Base-by-base conservation (phyloP, 2,113 vertebrate species). In the Rhea americana region DNA sequence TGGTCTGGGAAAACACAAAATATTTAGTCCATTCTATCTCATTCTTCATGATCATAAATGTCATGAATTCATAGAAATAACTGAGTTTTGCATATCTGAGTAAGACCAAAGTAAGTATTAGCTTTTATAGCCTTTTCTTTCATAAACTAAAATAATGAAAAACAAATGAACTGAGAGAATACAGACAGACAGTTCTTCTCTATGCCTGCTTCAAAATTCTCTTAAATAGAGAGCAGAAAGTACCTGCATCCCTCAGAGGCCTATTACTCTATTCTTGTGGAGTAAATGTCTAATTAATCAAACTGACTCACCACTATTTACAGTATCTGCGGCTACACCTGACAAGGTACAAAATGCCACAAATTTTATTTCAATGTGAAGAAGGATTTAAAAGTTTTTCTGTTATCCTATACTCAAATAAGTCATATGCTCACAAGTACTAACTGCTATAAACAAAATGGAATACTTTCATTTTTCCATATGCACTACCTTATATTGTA, bases 401-500 rank as follows among this genome's bases (percentile, higher is more conserved):
- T 59, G 53, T 76, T 83, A 32, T 7, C 28, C 39, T 66, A 11
- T 63, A 74, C 65, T 51, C 19, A 26, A 51, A 89, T 70, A 67
- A 8, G 12, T 5, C 2, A 3, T 9, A 32, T 19, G 26, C 32
- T 71, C 22, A 62, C 55, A 45, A 71, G 19, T 15, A 56, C 2
- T 25, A 11, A 37, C 21, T 24, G 45, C 19, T 28, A 9, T 13
- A 15, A 74, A 41, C 4, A 41, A 61, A 25, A 3, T 8, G 26
- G 30, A 90, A 82, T 2, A 24, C 3, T 13, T 50, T 25, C 30
- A 48, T 35, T n/a, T 7, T 19, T 50, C 70, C 48, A 68, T 1
- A 13, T 35, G 51, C 9, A 2, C 7, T 8, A 13, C 13, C 51
- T 55, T 2, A 15, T 1, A 39, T 16, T 1, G n/a, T 13, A 25